phyloP scores from a whole-genome alignment of 64 coral and sea anemone genomes.

The Platygyra sinensis region DNA sequence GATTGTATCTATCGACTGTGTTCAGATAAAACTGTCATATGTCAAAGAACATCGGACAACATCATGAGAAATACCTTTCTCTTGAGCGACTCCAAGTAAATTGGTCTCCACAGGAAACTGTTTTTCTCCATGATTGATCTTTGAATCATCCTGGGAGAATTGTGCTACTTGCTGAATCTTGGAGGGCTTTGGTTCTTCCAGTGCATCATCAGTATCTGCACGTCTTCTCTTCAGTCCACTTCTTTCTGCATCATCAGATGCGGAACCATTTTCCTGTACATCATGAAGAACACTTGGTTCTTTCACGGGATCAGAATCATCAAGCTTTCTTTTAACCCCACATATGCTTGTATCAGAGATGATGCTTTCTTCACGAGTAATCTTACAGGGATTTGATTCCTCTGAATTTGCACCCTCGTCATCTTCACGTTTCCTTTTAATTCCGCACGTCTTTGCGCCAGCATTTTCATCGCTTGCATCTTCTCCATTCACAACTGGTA shows the following conservation, averaged over 20 bases:
- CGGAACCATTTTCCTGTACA: neutral
- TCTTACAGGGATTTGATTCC: conserved; percentile 8
- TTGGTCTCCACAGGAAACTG: neutral
- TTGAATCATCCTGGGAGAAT: neutral
- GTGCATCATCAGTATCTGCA: neutral
- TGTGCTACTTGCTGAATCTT: neutral
- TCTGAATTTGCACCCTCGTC: neutral
- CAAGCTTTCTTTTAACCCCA: neutral
- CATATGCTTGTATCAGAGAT: neutral
- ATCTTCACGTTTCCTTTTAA: conserved; percentile 1
- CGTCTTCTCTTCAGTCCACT: conserved; percentile 7
- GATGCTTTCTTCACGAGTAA: neutral
- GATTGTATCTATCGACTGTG: neutral
- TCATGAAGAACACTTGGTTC: neutral
- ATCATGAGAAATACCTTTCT: neutral
- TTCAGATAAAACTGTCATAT: conserved; percentile 40
- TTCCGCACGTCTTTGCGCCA: neutral
- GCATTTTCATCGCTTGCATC: neutral
- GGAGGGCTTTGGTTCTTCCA: neutral
- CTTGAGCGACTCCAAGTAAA: neutral
- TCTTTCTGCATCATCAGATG: neutral
- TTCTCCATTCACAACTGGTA: neutral
- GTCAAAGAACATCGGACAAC: neutral
- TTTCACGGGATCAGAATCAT: neutral
- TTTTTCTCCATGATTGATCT: neutral